These are phyloP conservation scores for Beris chalybata DNA, from an alignment of 2,888 invertebrate species.

Conservation along the genomic window DNA sequence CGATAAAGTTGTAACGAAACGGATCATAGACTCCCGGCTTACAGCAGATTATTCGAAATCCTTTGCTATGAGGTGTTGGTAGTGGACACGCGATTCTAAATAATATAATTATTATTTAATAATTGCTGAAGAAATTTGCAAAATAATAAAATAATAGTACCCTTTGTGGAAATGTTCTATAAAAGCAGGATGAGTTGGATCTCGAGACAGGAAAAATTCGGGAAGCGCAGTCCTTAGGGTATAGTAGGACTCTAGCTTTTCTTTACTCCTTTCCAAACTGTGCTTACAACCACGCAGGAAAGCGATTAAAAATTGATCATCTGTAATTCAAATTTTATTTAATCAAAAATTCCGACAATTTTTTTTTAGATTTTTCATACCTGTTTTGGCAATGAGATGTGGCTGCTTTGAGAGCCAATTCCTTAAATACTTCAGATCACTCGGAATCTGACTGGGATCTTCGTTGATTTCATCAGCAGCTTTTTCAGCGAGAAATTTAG, in stretches of 20 bases:
- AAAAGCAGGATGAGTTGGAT: constrained; percentile 49
- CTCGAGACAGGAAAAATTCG: constrained; percentile 57
- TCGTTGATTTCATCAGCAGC: constrained; percentile 61
- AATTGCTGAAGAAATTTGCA: not conserved
- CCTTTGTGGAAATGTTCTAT: constrained; percentile 48
- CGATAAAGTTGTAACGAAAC: constrained; percentile 49
- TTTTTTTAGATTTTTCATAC: constrained; percentile 47
- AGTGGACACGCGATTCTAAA: constrained; percentile 55
- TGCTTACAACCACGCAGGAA: constrained; percentile 69
- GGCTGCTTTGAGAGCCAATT: constrained; percentile 63
- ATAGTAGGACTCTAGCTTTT: constrained; percentile 64
- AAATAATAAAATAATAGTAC: constrained; percentile 47
- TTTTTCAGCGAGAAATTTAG: constrained; percentile 57
- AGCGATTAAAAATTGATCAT: constrained; percentile 65
- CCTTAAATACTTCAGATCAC: constrained; percentile 59
- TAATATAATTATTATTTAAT: not conserved
- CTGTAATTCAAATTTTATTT: constrained; percentile 47
- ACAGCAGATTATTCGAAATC: constrained; percentile 53
- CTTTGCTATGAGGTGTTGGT: constrained; percentile 50
- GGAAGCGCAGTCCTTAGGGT: constrained; percentile 60
- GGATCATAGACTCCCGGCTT: constrained; percentile 55
- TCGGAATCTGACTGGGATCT: constrained; percentile 56
- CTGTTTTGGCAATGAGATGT: constrained; percentile 61
- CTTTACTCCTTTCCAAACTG: constrained; percentile 64
- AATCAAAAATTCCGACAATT: not conserved